These are phyloP conservation scores for Aphis craccivora DNA, from an alignment of 1,140 invertebrate species.

Conservation along the genomic window DNA sequence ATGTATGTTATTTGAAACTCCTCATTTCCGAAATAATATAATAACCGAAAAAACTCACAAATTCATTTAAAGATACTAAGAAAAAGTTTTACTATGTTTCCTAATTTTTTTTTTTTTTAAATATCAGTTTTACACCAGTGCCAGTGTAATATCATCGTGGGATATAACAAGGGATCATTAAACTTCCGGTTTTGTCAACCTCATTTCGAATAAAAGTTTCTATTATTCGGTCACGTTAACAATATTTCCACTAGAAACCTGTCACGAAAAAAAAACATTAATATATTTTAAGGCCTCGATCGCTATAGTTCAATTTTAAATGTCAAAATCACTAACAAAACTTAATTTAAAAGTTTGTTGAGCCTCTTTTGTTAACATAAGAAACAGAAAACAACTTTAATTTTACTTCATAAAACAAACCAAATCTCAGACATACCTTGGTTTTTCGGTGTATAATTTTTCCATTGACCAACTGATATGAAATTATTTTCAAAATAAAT, in stretches of 20 bases:
- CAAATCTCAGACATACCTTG: neutral
- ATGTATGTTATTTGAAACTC: too few relatives aligned
- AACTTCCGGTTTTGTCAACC: neutral
- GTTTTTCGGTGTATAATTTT: neutral
- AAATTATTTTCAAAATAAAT: neutral
- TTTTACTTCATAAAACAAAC: neutral
- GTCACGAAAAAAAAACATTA: neutral
- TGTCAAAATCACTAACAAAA: constrained; percentile 18
- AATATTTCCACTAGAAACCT: neutral
- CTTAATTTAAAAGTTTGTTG: constrained; percentile 35
- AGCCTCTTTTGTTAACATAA: neutral
- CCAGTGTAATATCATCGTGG: neutral
- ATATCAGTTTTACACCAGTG: neutral
- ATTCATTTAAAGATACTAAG: too few relatives aligned
- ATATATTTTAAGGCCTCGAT: neutral
- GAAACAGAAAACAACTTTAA: neutral
- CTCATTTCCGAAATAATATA: too few relatives aligned
- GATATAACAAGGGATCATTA: neutral
- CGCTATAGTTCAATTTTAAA: constrained; percentile 9
- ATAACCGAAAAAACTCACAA: too few relatives aligned
- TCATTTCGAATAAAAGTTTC: neutral
- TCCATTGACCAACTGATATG: neutral
- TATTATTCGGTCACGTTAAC: neutral
- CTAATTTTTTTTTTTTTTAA: neutral
- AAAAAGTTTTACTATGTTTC: neutral